Evolutionary conservation across 2,797 vertebrate genomes (phyloP).

Genomic region (Aplochiton taeniatus): DNA sequence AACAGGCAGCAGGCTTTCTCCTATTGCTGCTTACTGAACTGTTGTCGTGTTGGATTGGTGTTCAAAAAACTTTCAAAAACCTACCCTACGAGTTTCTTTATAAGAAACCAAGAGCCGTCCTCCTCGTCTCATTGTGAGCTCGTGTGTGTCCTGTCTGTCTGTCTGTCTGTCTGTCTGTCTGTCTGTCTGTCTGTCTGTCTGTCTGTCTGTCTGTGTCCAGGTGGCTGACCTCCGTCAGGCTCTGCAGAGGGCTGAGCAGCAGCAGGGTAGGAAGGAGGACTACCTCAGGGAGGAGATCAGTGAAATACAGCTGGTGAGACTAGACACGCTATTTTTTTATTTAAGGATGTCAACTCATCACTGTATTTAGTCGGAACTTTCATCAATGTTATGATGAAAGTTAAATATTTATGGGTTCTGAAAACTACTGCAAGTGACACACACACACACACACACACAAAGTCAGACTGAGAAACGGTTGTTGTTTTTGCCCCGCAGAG

Average conservation of each 20-base stretch:
- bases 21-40: no score
- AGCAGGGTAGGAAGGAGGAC: slow-evolving; percentile 94
- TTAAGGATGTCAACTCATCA: no score
- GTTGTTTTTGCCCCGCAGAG: slow-evolving; percentile 71
- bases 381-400: no score
- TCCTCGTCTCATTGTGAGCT: background rate
- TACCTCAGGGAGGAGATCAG: slow-evolving; percentile 95
- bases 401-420: background rate
- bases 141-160: background rate
- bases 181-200: background rate
- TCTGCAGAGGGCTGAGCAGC: slow-evolving; percentile 91
- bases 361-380: no score
- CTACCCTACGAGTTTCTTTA: no score
- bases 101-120: no score
- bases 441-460: no score
- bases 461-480: background rate
- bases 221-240: slow-evolving; percentile 91
- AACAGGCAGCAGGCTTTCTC: no score
- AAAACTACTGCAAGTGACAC: no score
- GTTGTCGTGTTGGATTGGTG: no score
- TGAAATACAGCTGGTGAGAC: slow-evolving; percentile 90
- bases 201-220: slow-evolving; percentile 60
- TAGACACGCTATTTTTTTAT: no score
- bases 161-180: background rate
- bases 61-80: no score